Evolutionary conservation across 2,888 invertebrate genomes (phyloP), one percentile per base, ranked within the genome.

Genomic region (Tipula vernalis): DNA sequence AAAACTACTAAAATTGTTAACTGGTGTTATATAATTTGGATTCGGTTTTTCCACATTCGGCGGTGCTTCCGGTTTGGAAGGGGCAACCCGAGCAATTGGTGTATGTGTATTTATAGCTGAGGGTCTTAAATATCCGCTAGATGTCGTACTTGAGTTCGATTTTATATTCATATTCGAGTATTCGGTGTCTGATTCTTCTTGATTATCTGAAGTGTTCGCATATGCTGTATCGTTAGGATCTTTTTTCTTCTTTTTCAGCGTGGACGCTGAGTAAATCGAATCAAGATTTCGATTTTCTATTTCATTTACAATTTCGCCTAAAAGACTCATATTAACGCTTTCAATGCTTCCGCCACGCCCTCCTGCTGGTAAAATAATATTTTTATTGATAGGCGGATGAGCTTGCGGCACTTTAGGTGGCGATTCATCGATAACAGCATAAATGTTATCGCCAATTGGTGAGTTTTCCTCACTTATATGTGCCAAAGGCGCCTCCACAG

Each of bases 271-370:
- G 90, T 97, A 97, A 88, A 97, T 96, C 0, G 97, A 97, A 89
- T 97, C 97, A 51, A 96, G 95, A 90, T 97, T 97, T 44, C 96
- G 93, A 89, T 95, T 95, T 89, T 97, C 96, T 89, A 97, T 97
- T 91, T 97, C 97, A 83, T 95, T 95, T 0, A 97, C 97, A 87
- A 97, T 97, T 91, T 97, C 97, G 6, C 96, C 96, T 0, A 97
- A 91, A 28, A 97, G 91, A 0, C 97, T 97, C 93, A 96, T 94
- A 88, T 95, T 95, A 87, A 95, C 95, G 12, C 71, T 71, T 28
- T 93, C 92, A 87, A 94, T 94, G 0, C 93, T 93, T 0, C 94
- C 93, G 42, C 91, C 90, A 13, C 92, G 89, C 0, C 91, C 91
- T 89, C 91, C 91, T 89, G 92, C 92, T 0, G 92, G 93, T 12